Evolutionary conservation across 2,797 vertebrate species (phyloP), one percentile per base, ranked within the genome.

Genomic region (Tapirus indicus): DNA sequence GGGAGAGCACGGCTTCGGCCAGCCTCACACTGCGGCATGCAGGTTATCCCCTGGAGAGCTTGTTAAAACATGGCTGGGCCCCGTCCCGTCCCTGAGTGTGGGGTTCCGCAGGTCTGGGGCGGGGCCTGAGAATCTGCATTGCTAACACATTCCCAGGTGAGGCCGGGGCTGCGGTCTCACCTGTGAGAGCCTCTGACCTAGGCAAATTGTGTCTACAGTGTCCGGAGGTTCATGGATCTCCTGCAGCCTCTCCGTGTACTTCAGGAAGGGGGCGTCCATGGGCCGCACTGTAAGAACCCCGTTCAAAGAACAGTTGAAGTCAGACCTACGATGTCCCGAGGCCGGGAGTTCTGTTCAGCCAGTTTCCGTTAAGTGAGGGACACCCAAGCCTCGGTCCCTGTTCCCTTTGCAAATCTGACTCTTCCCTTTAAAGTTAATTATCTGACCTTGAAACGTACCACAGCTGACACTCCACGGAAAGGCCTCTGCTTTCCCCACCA

Each of bases 381-480:
- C 8, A 8, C 78, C 47, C 2, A 32, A 75, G 54, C 18, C 20
- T 71, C 12, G 4, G 5, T 54, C 3, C 10, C 41, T 91, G 79
- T 68, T 87, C 35, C 74, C 92, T 52, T 27, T 54, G 87, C 77
- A 97, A 92, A 78, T 47, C 75, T 32, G 62, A 92, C 84, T 79
- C 68, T 56, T 88, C 35, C 90, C 38, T 38, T 78, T 96, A 96
- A 85, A 98, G 82, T 49, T n/a, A 83, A 94, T 91, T 82, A 85
- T 97, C 91, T 97, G 95, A 95, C 98, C 97, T 98, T 98, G 98
- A 98, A 95, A 94, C 23, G 11, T 38, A 52, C 86, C 7, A 21
- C 47, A 68, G 68, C 68, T 71, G 75, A 84, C 60, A 83, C 3
- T 87, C 88, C 25, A 3, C 0, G 11, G 75, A 88, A 95, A 92